Evolutionary conservation across 2,113 vertebrate species (phyloP), one percentile per base, ranked within the genome.

Genomic region (Pipa parva): DNA sequence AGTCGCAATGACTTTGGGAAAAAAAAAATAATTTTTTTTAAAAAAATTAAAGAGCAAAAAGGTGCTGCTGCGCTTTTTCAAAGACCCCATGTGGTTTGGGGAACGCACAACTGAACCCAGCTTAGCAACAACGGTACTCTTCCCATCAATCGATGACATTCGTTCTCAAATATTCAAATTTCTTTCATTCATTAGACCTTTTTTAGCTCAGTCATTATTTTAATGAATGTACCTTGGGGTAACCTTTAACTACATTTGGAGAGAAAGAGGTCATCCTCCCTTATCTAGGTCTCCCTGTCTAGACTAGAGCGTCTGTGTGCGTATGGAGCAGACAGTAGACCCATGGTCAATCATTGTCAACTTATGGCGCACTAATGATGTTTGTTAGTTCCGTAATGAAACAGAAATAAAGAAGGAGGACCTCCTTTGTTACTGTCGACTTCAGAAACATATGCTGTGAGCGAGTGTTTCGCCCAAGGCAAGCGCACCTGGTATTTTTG

Each of bases 191-290:
- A 70, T 69, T 65, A 72, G 63, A 57, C 74, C 67, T 74, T 78
- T 72, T 71, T 25, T 70, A 71, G 76, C 76, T 77, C 10, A 13
- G 77, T 72, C 78, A 77, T 77, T 82, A 71, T 75, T 79, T 82
- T 84, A 83, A 85, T 80, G 80, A 83, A 82, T 0, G 9, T 81
- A 77, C 56, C 76, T 78, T 79, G 81, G 77, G 66, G 76, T 68
- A 73, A 70, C 22, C 67, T 78, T 65, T 74, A 72, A 73, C 72
- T 72, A 67, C 63, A 73, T 72, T 55, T 72, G 62, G 74, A 74
- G 73, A 57, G 57, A 68, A 6, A 26, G 31, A 75, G 68, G 37
- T 57, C 5, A 21, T 20, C 21, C 12, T 11, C 28, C 1, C 5
- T 11, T 9, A 37, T 3, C 6, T 13, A 63, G 29, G 5, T 12